These are phyloP conservation scores for Neoaliturus tenellus DNA, from an alignment of 2,888 invertebrate species.

Conservation along the genomic window DNA sequence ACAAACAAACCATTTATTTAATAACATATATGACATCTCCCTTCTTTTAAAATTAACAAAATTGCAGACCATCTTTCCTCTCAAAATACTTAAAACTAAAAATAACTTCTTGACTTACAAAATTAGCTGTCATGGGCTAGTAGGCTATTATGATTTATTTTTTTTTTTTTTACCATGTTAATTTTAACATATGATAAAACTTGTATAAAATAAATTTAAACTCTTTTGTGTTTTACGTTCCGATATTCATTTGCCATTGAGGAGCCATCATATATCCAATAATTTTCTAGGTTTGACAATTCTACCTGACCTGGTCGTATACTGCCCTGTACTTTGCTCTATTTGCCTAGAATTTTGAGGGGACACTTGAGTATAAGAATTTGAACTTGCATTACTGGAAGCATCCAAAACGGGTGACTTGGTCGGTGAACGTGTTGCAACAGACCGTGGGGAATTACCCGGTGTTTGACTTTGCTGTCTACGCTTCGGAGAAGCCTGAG, in stretches of 20 bases:
- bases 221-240: too few relatives aligned
- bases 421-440: background rate
- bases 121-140: too few relatives aligned
- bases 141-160: too few relatives aligned
- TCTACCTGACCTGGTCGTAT: background rate
- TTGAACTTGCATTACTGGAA: background rate
- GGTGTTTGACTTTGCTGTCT: background rate
- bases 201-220: too few relatives aligned
- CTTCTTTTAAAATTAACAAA: too few relatives aligned
- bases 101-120: too few relatives aligned
- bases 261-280: background rate
- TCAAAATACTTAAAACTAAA: too few relatives aligned
- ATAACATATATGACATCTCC: too few relatives aligned
- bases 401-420: background rate
- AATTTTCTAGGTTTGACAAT: background rate
- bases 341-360: background rate
- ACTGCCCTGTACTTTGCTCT: background rate
- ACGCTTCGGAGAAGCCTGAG: background rate
- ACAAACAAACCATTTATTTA: too few relatives aligned
- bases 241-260: background rate
- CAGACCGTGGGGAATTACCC: background rate
- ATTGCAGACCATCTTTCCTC: too few relatives aligned
- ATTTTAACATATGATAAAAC: too few relatives aligned
- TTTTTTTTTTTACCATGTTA: too few relatives aligned
- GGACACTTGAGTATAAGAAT: background rate